A percentile compares a stretch with the other conserved stretches of the same genome.
Evolutionary conservation across 2,113 vertebrate species (phyloP).

Genomic region (Paratilapia polleni): DNA sequence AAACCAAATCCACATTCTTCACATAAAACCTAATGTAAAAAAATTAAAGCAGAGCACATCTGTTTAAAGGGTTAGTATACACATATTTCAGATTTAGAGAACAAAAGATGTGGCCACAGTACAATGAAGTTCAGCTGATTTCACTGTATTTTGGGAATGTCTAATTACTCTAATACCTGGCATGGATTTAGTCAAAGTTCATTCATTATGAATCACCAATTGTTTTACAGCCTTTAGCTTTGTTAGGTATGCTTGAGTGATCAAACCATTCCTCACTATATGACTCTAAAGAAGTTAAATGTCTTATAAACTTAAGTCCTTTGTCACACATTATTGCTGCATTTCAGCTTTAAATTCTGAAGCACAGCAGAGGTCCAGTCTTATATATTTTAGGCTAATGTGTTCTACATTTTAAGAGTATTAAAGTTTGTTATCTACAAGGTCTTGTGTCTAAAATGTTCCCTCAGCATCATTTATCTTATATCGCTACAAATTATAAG

Average conservation of each 20-base stretch:
- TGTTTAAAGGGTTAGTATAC: background rate
- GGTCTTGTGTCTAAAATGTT: background rate
- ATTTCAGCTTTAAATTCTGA: background rate
- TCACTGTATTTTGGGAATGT: background rate
- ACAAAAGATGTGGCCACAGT: background rate
- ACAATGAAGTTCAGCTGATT: background rate
- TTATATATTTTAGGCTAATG: too few relatives aligned
- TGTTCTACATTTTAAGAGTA: background rate
- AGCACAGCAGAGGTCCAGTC: background rate
- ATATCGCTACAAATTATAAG: background rate
- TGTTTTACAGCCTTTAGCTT: constrained; percentile 21
- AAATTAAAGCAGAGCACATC: background rate
- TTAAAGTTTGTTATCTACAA: too few relatives aligned
- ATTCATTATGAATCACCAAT: constrained; percentile 16
- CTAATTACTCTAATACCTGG: constrained; percentile 19
- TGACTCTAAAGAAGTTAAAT: constrained; percentile 4
- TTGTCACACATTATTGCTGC: background rate
- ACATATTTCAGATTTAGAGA: constrained; percentile 7
- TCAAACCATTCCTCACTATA: constrained; percentile 25
- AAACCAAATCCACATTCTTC: background rate
- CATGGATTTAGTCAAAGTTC: background rate
- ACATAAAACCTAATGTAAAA: background rate
- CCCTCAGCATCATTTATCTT: background rate
- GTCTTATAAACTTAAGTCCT: background rate
- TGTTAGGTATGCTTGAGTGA: constrained; percentile 11